Evolutionary conservation across 2,797 vertebrate species (phyloP).

Genomic region (Myotis daubentonii): DNA sequence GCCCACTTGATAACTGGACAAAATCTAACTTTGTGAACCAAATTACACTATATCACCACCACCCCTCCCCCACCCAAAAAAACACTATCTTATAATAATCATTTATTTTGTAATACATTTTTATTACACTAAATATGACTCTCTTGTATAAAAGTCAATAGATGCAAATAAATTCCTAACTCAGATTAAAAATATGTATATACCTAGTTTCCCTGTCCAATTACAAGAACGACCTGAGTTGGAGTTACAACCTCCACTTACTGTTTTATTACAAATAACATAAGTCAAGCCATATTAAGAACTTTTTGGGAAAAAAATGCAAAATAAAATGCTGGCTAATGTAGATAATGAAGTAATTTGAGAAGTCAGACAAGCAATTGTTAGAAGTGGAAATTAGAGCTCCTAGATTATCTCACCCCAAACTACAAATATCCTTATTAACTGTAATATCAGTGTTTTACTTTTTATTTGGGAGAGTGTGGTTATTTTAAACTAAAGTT

Average conservation of each 20-base stretch:
- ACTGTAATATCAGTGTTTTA: background rate
- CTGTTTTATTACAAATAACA: slow-evolving; percentile 41
- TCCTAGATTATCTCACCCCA: background rate
- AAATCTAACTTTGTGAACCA: slow-evolving; percentile 13
- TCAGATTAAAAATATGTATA: background rate
- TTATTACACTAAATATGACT: background rate
- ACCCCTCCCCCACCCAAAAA: background rate
- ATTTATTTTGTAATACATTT: background rate
- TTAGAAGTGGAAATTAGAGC: slow-evolving; percentile 14
- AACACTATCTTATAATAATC: background rate
- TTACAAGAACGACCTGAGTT: background rate
- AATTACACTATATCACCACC: background rate
- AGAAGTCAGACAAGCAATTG: background rate
- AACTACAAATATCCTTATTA: background rate
- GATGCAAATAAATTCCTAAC: background rate
- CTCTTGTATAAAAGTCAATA: background rate
- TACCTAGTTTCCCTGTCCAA: background rate
- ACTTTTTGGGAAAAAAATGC: background rate
- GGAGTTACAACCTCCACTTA: background rate
- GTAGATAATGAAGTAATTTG: background rate
- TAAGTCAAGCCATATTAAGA: background rate
- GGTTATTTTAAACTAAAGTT: background rate
- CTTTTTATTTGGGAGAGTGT: background rate
- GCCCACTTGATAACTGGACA: background rate
- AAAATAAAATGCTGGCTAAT: background rate